Base-by-base conservation (phyloP, 2,797 vertebrate genomes). In the Onychomys leucogaster region DNA sequence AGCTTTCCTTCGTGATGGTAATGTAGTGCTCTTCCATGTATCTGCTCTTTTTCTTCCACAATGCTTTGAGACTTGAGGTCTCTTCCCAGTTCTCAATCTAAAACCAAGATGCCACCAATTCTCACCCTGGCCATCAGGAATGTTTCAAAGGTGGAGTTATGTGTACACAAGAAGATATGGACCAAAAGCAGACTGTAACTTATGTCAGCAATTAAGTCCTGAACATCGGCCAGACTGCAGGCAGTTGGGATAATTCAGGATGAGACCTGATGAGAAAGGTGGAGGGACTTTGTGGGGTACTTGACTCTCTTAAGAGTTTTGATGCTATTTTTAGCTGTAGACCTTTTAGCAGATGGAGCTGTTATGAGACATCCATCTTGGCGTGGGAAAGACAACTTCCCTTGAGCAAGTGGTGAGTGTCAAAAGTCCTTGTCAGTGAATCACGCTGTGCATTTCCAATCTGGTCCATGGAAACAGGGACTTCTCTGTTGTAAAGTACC, bases 131-230 rank as follows among this genome's bases (percentile, higher is more conserved):
- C 97, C 98, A 83, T 98, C 94, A 52, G 96, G 95, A 55, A 90
- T 98, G 16, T 76, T 94, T 90, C 97, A 89, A 63, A 97, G 96
- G 71, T 96, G 96, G 67, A 98, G 78, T 90, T 96, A 92, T 85
- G 97, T 96, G 63, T 97, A 98, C 55, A 98, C 94, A 59, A 98
- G 96, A 94, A 98, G 95, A 73, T 97, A 94, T 81, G 96, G 21
- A 19, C 94, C 95, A 34, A 55, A 89, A 86, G 94, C 25, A 41
- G 85, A 41, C 65, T 97, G 94, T 83, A 57, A 91, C 80, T 97
- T 95, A 92, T 97, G 97, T 87, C 85, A 84, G 6, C 97, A 98
- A 12, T 71, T 90, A 93, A 94, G 77, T 90, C 89, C 96, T 94
- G 90, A 96, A 82, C 96, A 98, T n/a, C 61, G 85, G 61, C 97